phyloP scores from a whole-genome alignment of 1,140 invertebrate genomes.

The Drosophila ironensis region DNA sequence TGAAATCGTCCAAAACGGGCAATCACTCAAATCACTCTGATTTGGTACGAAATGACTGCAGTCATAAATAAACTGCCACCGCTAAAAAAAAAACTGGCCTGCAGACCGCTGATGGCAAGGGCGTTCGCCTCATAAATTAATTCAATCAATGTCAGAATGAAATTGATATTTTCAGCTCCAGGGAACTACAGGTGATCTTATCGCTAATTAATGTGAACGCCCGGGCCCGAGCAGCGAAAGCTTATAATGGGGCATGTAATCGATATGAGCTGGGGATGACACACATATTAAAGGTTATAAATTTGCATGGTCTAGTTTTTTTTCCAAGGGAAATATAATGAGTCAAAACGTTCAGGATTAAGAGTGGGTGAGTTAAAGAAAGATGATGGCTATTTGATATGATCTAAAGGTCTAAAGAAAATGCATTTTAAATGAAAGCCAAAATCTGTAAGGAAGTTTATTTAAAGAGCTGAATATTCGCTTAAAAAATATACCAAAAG shows the following conservation, averaged over 20 bases:
- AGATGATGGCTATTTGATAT: no score
- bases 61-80: slow-evolving; percentile 44
- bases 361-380: slow-evolving; percentile 10
- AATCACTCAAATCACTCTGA: slow-evolving; percentile 73
- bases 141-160: slow-evolving; percentile 72
- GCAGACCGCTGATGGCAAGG: slow-evolving; percentile 1
- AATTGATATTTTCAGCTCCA: slow-evolving; percentile 51
- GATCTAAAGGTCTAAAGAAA: no score
- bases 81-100: background rate
- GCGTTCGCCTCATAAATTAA: slow-evolving; percentile 52
- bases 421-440: no score
- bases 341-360: slow-evolving; percentile 1
- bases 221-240: slow-evolving; percentile 4
- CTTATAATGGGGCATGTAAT: slow-evolving; percentile 19
- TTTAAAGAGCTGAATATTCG: no score
- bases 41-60: slow-evolving; percentile 53
- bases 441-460: no score
- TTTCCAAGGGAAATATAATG: background rate
- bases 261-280: slow-evolving; percentile 23
- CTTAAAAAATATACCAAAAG: no score
- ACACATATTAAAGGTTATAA: slow-evolving; percentile 53
- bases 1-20: slow-evolving; percentile 60
- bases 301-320: slow-evolving; percentile 44
- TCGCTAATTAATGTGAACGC: slow-evolving; percentile 64
- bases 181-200: slow-evolving; percentile 47